These are phyloP conservation scores for Fulmarus glacialis DNA, from an alignment of 2,113 vertebrate genomes.

Conservation along the genomic window DNA sequence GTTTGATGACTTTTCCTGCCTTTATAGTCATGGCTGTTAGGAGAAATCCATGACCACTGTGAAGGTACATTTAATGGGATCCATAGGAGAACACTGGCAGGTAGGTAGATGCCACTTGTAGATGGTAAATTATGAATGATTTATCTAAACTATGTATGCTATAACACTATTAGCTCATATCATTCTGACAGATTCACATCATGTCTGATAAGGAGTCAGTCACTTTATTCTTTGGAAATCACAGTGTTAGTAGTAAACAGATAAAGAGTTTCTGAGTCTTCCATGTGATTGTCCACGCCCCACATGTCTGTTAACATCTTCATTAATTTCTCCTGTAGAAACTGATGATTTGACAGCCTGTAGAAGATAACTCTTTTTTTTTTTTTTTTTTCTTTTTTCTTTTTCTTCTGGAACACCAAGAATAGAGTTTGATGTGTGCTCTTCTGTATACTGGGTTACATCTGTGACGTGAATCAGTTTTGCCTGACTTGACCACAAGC, in stretches of 20 bases:
- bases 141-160: neutral
- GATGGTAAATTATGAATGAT: neutral
- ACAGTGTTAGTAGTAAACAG: neutral
- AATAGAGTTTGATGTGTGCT: neutral
- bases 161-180: no score
- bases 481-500: neutral
- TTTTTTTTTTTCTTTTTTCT: neutral
- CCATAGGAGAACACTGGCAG: neutral
- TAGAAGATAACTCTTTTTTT: neutral
- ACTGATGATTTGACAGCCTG: neutral
- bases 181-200: neutral
- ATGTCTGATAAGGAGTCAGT: neutral
- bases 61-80: neutral
- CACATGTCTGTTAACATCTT: neutral
- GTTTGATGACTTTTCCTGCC: neutral
- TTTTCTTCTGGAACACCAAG: neutral
- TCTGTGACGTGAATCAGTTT: neutral
- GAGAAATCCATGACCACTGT: neutral
- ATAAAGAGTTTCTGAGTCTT: neutral
- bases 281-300: neutral
- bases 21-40: neutral
- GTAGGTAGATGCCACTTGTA: neutral
- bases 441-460: neutral
- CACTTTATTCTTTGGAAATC: neutral
- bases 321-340: neutral